Conservation (phyloP, 2,888 invertebrate species). For the Scelioninae gen. 2 region DNA sequence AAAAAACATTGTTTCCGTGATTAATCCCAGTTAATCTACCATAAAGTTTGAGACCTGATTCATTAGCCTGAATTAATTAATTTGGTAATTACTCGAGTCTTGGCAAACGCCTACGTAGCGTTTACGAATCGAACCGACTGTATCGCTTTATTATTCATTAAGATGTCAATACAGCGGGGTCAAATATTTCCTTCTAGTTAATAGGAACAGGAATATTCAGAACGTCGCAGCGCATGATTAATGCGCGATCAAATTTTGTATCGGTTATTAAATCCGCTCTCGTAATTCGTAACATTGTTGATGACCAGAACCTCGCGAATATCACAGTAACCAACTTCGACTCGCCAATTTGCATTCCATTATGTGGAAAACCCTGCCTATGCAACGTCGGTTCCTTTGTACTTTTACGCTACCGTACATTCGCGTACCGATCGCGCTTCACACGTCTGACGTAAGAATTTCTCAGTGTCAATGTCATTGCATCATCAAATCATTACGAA, state of each 20-base stretch:
- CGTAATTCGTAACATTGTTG: slow-evolving; percentile 6
- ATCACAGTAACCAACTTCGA: slow-evolving; percentile 24
- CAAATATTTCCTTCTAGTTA: slow-evolving; percentile 67
- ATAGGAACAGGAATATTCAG: slow-evolving; percentile 45
- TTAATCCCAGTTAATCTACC: background rate
- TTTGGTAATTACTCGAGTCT: slow-evolving; percentile 62
- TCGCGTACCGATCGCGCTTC: no score
- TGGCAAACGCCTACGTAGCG: slow-evolving; percentile 61
- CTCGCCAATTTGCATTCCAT: slow-evolving; percentile 31
- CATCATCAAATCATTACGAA: slow-evolving; percentile 33
- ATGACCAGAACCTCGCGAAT: slow-evolving; percentile 7
- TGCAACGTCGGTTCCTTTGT: background rate
- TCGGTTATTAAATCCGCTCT: slow-evolving; percentile 32
- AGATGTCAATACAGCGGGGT: slow-evolving; percentile 70
- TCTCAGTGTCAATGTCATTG: slow-evolving; percentile 52
- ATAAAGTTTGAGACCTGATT: slow-evolving; percentile 29
- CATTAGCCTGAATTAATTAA: slow-evolving; percentile 38
- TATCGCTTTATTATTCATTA: slow-evolving; percentile 68
- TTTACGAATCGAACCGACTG: slow-evolving; percentile 49
- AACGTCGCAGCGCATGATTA: slow-evolving; percentile 42
- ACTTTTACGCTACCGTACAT: background rate
- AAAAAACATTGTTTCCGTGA: background rate
- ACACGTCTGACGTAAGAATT: slow-evolving; percentile 28
- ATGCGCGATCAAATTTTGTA: slow-evolving; percentile 45
- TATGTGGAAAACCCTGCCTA: slow-evolving; percentile 7